phyloP scores from a whole-genome alignment of 1,140 invertebrate genomes.

The Drosophila paulistorum region DNA sequence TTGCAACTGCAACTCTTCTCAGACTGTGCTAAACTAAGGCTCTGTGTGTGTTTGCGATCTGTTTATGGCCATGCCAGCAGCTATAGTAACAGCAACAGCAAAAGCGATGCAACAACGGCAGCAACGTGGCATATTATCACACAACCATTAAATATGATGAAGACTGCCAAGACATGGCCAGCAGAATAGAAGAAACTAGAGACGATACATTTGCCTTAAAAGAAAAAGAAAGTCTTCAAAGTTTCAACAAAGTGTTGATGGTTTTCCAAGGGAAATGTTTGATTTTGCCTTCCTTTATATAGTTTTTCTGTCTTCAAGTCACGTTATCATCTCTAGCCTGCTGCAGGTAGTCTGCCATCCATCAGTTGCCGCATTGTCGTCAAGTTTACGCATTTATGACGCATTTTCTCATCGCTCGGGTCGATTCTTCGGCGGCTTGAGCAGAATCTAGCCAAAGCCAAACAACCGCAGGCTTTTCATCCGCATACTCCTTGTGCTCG shows the following conservation, averaged over 20 bases:
- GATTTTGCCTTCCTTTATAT: too few relatives aligned
- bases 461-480: conserved; percentile 47
- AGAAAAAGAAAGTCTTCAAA: neutral
- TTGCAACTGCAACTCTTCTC: conserved; percentile 44
- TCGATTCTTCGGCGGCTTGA: conserved; percentile 9
- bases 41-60: conserved; percentile 30
- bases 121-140: conserved; percentile 81
- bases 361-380: conserved; percentile 54
- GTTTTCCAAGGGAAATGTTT: too few relatives aligned
- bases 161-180: conserved; percentile 60
- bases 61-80: conserved; percentile 71
- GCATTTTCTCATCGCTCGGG: conserved; percentile 77
- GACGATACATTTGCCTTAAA: conserved; percentile 13
- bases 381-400: conserved; percentile 82
- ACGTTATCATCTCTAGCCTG: conserved; percentile 14
- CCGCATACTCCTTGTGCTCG: conserved; percentile 28
- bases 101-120: conserved; percentile 24
- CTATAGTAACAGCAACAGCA: conserved; percentile 30
- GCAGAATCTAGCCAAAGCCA: conserved; percentile 61
- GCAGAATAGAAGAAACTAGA: conserved; percentile 27
- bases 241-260: too few relatives aligned
- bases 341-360: conserved; percentile 10
- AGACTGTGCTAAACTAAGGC: conserved; percentile 9
- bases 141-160: conserved; percentile 82
- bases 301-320: neutral